Percentiles rank a stretch among this genome's conserved stretches.
phyloP scores from a whole-genome alignment of 2,113 vertebrate genomes.

The Barnardius zonarius region DNA sequence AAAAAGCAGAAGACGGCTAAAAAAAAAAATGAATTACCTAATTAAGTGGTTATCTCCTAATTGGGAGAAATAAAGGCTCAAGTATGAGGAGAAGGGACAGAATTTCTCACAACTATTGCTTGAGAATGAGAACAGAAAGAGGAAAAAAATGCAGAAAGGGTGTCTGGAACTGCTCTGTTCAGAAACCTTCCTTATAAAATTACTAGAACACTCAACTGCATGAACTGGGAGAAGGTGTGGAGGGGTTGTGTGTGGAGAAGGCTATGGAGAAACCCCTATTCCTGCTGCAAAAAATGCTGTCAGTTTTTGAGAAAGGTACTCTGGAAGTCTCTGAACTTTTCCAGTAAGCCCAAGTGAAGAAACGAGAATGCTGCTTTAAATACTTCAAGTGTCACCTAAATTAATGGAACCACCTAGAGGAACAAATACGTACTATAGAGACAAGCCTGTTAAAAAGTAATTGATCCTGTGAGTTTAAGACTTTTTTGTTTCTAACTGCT shows the following conservation, averaged over 20 bases:
- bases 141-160: not conserved
- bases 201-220: not conserved
- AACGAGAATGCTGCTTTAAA: not conserved
- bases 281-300: not conserved
- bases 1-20: not conserved
- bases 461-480: not conserved
- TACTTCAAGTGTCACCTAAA: not conserved
- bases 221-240: not conserved
- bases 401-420: not conserved
- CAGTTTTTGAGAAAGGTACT: not conserved
- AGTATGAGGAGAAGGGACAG: not conserved
- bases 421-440: not conserved
- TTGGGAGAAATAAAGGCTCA: not conserved
- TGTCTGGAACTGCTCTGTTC: not conserved
- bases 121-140: not conserved
- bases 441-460: not conserved
- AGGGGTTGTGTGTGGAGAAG: not conserved
- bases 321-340: not conserved
- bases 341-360: not conserved
- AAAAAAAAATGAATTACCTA: not conserved
- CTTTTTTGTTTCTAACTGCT: not conserved
- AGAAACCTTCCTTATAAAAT: not conserved
- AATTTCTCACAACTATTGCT: not conserved
- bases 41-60: not conserved
- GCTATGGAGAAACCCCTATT: not conserved